phyloP scores from a whole-genome alignment of 2,113 vertebrate genomes.

The Xyrauchen texanus region DNA sequence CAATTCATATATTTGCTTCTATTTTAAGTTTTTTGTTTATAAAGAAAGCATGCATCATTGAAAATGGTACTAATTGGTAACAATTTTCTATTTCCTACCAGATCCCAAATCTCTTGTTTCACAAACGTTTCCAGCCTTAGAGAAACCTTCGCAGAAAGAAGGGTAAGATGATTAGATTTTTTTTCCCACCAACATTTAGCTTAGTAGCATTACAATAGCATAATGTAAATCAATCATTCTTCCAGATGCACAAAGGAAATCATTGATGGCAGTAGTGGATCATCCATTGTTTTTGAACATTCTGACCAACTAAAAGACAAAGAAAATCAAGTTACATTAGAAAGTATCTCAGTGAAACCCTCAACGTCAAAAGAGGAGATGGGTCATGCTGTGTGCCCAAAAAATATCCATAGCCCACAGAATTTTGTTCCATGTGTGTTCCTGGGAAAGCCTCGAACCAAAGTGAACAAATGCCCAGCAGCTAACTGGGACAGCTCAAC shows the following conservation, averaged over 20 bases:
- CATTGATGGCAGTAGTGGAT: slow-evolving; percentile 65
- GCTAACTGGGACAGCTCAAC: slow-evolving; percentile 60
- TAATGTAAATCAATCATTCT: not conserved
- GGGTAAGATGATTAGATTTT: slow-evolving; percentile 49
- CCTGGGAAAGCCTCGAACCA: slow-evolving; percentile 58
- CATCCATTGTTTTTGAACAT: slow-evolving; percentile 87
- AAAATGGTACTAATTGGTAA: not conserved
- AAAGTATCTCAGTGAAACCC: not conserved
- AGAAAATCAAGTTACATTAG: slow-evolving; percentile 17
- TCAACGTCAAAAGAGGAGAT: slow-evolving; percentile 50
- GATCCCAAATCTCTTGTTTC: slow-evolving; percentile 53
- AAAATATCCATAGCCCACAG: slow-evolving; percentile 59
- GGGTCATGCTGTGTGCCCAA: slow-evolving; percentile 61
- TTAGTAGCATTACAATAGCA: not conserved
- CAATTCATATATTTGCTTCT: not conserved
- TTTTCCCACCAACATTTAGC: not conserved
- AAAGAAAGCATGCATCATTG: not conserved
- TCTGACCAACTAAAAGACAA: slow-evolving; percentile 54
- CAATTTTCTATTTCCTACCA: slow-evolving; percentile 40
- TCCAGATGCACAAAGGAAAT: slow-evolving; percentile 62
- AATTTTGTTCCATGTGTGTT: slow-evolving; percentile 77
- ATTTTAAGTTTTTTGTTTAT: too few relatives aligned
- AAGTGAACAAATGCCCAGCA: slow-evolving; percentile 61
- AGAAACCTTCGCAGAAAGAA: slow-evolving; percentile 57
- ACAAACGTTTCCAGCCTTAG: slow-evolving; percentile 60